Conservation (phyloP, 2,797 vertebrate species). For the Sorex maritimensis region DNA sequence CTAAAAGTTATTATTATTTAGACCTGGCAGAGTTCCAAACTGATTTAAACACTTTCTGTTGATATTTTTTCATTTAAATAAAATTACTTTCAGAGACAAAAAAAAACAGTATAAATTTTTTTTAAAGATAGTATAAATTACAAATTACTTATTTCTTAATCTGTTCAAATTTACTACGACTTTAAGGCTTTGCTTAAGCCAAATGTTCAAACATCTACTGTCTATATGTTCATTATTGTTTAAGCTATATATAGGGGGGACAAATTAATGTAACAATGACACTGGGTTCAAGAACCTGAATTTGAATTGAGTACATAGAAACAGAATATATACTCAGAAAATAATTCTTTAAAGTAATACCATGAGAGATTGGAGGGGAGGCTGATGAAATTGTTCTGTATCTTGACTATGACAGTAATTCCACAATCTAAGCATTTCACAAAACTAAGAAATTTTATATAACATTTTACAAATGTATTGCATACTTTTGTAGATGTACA, state of each 20-base stretch:
- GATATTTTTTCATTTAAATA: slow-evolving; percentile 36
- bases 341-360: slow-evolving; percentile 50
- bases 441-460: not conserved
- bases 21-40: slow-evolving; percentile 26
- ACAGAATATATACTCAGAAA: slow-evolving; percentile 23
- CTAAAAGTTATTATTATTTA: slow-evolving; percentile 51
- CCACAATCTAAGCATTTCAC: not conserved
- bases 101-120: not conserved
- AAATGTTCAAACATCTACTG: not conserved
- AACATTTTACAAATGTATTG: not conserved
- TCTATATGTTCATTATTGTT: not conserved
- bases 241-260: not conserved
- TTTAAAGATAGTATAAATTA: slow-evolving; percentile 4
- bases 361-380: not conserved
- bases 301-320: not conserved
- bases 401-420: slow-evolving; percentile 36
- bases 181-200: slow-evolving; percentile 20
- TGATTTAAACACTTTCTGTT: slow-evolving; percentile 33
- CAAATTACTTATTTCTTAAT: not conserved
- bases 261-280: not conserved
- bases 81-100: not conserved
- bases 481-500: not conserved
- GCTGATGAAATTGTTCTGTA: not conserved
- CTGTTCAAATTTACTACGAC: not conserved
- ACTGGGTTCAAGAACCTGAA: not conserved